These are phyloP conservation scores for Leptopterna dolabrata DNA, from an alignment of 2,888 invertebrate species.

Conservation along the genomic window DNA sequence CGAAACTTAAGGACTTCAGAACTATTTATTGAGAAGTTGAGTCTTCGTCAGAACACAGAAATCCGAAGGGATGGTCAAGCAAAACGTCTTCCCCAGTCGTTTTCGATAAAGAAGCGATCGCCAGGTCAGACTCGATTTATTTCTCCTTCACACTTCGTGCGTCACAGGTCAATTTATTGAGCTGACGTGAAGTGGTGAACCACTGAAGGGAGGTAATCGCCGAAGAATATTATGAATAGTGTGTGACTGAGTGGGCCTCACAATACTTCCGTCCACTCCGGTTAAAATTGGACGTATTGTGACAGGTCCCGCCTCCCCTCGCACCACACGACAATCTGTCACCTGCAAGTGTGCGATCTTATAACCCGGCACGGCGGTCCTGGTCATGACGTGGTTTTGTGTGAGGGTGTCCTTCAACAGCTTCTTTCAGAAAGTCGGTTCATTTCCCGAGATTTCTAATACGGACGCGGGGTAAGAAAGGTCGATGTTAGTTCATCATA, in stretches of 20 bases:
- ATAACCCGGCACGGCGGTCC: not conserved
- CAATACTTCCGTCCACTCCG: not conserved
- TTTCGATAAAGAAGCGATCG: not conserved
- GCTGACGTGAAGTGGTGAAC: not conserved
- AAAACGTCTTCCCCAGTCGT: not conserved
- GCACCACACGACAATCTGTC: conserved; percentile 6
- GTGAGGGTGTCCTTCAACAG: not conserved
- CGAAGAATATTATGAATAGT: conserved; percentile 39
- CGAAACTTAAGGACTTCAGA: no score
- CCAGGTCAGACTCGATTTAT: not conserved
- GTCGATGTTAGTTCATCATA: not conserved
- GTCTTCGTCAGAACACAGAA: no score
- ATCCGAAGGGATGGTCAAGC: not conserved
- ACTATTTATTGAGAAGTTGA: no score
- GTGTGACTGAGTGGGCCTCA: conserved; percentile 13
- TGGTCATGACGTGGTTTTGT: conserved; percentile 20
- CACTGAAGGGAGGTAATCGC: conserved; percentile 25
- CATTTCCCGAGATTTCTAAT: no score
- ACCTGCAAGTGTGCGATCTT: conserved; percentile 25
- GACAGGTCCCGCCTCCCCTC: not conserved
- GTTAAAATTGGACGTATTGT: conserved; percentile 39
- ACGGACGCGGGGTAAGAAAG: not conserved
- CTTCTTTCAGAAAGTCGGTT: not conserved
- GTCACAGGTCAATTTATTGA: conserved; percentile 13
- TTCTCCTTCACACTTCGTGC: not conserved